Conservation (phyloP, 2,797 vertebrate genomes). For the Scleropages formosus region DNA sequence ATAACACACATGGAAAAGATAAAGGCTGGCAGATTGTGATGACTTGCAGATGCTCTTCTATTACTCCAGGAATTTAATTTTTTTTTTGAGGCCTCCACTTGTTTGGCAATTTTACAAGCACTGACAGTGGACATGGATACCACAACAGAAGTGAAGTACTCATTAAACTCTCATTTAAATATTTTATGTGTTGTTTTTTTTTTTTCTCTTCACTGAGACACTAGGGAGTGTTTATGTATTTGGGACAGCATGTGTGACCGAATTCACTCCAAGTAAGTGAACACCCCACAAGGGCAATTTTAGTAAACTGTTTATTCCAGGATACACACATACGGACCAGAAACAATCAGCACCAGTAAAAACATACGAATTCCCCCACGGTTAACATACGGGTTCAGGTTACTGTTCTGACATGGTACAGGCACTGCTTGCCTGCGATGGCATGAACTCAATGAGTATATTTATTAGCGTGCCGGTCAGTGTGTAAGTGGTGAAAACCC, state of each 20-base stretch:
- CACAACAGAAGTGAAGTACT: not conserved
- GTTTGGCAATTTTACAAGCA: too few species aligned
- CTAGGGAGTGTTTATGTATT: too few species aligned
- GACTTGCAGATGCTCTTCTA: too few species aligned
- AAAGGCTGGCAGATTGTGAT: too few species aligned
- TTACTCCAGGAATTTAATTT: too few species aligned
- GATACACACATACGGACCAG: not conserved
- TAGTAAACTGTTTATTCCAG: not conserved
- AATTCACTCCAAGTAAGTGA: too few species aligned
- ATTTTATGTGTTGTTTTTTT: not conserved
- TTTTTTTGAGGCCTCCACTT: too few species aligned
- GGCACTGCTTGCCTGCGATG: not conserved
- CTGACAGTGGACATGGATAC: not conserved
- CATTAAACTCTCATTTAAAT: not conserved
- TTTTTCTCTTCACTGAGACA: not conserved
- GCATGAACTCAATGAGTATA: not conserved
- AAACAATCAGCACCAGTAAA: not conserved
- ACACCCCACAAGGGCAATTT: too few species aligned
- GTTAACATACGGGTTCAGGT: too few species aligned
- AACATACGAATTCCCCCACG: not conserved
- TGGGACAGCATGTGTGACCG: too few species aligned
- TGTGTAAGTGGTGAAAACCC: slow-evolving; percentile 27
- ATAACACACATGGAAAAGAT: too few species aligned
- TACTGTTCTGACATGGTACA: not conserved
- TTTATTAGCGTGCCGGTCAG: slow-evolving; percentile 19